phyloP scores from a whole-genome alignment of 2,113 vertebrate genomes.

The Heterotilapia buettikoferi region DNA sequence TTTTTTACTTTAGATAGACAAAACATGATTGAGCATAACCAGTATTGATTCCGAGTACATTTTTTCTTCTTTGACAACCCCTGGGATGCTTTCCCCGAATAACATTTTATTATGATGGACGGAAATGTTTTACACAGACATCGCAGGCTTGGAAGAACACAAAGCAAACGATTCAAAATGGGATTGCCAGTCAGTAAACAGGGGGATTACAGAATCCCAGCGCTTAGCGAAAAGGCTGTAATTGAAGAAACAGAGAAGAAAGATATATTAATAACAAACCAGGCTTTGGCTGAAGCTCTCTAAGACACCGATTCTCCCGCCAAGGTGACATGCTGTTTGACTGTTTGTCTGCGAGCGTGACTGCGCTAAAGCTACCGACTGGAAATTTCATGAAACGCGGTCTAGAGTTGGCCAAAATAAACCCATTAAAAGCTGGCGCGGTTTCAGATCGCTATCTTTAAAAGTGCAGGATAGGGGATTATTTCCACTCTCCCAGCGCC shows the following conservation, averaged over 20 bases:
- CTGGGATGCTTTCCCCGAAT: background rate
- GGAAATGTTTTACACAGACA: background rate
- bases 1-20: background rate
- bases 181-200: constrained; percentile 16
- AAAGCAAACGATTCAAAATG: background rate
- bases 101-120: background rate
- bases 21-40: background rate
- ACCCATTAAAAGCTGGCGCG: background rate
- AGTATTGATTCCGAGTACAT: constrained; percentile 2
- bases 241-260: background rate
- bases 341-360: background rate
- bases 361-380: background rate
- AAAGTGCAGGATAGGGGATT: background rate
- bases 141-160: background rate
- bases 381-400: background rate
- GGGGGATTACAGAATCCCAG: background rate
- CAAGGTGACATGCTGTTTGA: background rate
- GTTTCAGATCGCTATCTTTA: background rate
- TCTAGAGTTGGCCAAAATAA: background rate
- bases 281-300: background rate
- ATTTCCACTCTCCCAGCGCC: background rate
- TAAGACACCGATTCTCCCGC: background rate
- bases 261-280: background rate
- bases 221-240: background rate
- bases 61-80: constrained; percentile 20